phyloP scores from a whole-genome alignment of 2,888 invertebrate genomes.

The Andrena chrysosceles region DNA sequence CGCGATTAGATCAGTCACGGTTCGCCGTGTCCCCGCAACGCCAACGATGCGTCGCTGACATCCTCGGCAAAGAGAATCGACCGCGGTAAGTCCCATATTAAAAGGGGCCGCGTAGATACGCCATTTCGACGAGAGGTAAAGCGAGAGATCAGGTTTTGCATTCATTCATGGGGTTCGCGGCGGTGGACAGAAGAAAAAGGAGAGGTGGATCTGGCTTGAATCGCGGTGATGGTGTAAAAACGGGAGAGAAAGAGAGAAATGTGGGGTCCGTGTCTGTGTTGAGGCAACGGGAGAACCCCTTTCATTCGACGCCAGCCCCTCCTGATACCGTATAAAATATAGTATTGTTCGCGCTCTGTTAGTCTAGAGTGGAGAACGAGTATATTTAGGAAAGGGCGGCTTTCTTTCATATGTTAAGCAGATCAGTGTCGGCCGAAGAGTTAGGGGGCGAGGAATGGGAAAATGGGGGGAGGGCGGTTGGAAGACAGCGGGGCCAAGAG shows the following conservation, averaged over 20 bases:
- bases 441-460: conserved; percentile 42
- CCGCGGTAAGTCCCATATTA: conserved; percentile 60
- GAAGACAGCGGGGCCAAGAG: conserved; percentile 9
- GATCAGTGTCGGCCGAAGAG: conserved; percentile 78
- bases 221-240: conserved; percentile 37
- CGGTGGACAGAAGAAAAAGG: conserved; percentile 7
- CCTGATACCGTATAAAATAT: conserved; percentile 82
- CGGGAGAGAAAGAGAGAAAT: conserved; percentile 14
- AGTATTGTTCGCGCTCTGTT: conserved; percentile 83
- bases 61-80: conserved; percentile 33
- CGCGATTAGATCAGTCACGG: conserved; percentile 19
- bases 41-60: neutral
- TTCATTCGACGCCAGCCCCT: conserved; percentile 75
- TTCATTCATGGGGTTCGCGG: conserved; percentile 39
- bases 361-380: conserved; percentile 79
- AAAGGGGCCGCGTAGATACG: conserved; percentile 43
- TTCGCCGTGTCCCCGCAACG: conserved; percentile 9
- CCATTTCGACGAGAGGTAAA: conserved; percentile 62
- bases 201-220: conserved; percentile 14
- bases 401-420: conserved; percentile 83
- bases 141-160: conserved; percentile 62
- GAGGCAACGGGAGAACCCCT: conserved; percentile 66
- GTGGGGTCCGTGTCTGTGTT: conserved; percentile 36
- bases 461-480: conserved; percentile 8
- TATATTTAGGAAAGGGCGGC: conserved; percentile 81